These are phyloP conservation scores for Lipotes vexillifer DNA, from an alignment of 2,113 vertebrate genomes.

Conservation along the genomic window DNA sequence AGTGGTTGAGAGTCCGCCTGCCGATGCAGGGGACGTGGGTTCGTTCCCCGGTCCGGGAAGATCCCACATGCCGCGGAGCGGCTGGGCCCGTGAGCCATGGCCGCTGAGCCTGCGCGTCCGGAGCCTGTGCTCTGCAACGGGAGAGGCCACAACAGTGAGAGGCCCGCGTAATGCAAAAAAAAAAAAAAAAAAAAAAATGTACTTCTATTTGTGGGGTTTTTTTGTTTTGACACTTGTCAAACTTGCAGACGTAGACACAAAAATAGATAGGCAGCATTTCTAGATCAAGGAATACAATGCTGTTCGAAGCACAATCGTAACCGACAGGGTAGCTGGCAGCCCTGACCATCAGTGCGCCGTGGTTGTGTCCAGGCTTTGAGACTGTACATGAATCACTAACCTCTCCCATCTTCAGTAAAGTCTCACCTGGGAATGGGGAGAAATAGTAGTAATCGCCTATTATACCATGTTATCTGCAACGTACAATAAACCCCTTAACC, in stretches of 20 bases:
- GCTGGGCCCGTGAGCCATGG: too few relatives aligned
- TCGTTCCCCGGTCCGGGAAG: too few relatives aligned
- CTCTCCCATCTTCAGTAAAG: background rate
- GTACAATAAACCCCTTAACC: background rate
- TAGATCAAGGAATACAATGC: background rate
- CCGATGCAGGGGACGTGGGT: too few relatives aligned
- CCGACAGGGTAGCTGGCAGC: background rate
- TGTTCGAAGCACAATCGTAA: background rate
- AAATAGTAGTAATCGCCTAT: background rate
- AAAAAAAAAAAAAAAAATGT: background rate
- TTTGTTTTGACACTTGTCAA: constrained; percentile 34
- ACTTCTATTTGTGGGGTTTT: background rate
- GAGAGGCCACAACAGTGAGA: too few relatives aligned
- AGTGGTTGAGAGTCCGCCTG: too few relatives aligned
- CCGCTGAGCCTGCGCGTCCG: too few relatives aligned
- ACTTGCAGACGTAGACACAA: background rate
- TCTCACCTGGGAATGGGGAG: background rate
- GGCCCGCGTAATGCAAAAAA: too few relatives aligned
- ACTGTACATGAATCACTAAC: too few relatives aligned
- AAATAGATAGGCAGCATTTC: background rate
- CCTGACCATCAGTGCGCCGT: rapidly evolving
- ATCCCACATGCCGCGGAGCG: too few relatives aligned
- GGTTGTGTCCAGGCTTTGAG: background rate
- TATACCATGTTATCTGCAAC: background rate
- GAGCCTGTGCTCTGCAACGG: too few relatives aligned